Evolutionary conservation across 2,888 invertebrate genomes (phyloP).

Genomic region (Aphidius colemani): DNA sequence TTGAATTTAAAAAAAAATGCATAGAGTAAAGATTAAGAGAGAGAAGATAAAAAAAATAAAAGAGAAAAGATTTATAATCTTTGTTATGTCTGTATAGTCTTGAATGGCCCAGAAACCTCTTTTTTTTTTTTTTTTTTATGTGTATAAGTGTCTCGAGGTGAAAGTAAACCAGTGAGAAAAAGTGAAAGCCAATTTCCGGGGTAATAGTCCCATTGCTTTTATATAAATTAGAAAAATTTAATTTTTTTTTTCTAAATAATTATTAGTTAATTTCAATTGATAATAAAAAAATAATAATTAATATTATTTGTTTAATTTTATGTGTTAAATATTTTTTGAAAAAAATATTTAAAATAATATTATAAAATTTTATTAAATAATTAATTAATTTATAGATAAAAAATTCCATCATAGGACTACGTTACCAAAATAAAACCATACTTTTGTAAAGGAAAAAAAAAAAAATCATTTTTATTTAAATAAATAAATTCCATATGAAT

Average conservation of each 20-base stretch:
- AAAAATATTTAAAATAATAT: no score
- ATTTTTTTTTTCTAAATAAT: background rate
- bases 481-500: no score
- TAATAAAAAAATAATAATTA: background rate
- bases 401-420: no score
- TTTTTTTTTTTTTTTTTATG: conserved; percentile 32
- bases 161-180: conserved; percentile 51
- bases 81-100: conserved; percentile 36
- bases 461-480: conserved; percentile 3
- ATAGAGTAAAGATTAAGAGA: background rate
- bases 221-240: no score
- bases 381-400: no score
- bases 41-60: conserved; percentile 6
- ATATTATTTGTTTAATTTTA: no score
- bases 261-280: background rate
- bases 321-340: no score
- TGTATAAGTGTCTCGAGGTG: conserved; percentile 39
- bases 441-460: background rate
- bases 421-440: background rate
- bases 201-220: conserved; percentile 32
- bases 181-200: conserved; percentile 53
- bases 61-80: conserved; percentile 32
- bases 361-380: no score
- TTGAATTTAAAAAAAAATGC: no score
- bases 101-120: conserved; percentile 48